These are phyloP conservation scores for Chaunax sp. DNA, from an alignment of 2,797 vertebrate species.

Conservation along the genomic window DNA sequence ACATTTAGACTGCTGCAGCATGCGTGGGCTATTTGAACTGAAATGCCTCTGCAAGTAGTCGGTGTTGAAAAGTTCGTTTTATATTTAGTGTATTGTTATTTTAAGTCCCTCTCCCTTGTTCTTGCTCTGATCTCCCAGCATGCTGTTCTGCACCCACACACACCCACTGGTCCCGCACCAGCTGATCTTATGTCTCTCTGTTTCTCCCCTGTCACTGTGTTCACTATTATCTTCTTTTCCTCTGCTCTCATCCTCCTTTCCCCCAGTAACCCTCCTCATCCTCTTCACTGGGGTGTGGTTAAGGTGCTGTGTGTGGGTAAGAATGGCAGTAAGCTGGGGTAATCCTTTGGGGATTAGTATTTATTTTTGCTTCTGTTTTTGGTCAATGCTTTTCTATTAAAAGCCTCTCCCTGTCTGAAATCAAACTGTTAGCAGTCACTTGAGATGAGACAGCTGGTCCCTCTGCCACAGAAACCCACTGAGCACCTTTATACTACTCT, in stretches of 20 bases:
- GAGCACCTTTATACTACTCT: slow-evolving; percentile 27
- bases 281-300: slow-evolving; percentile 50
- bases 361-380: slow-evolving; percentile 72
- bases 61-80: not conserved
- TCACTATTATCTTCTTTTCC: slow-evolving; percentile 34
- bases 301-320: slow-evolving; percentile 73
- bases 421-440: slow-evolving; percentile 40
- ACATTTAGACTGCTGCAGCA: not conserved
- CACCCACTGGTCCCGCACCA: slow-evolving; percentile 20
- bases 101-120: not conserved
- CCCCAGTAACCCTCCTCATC: slow-evolving; percentile 57
- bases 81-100: not conserved
- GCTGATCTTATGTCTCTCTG: not conserved
- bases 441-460: slow-evolving; percentile 35
- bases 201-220: not conserved
- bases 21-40: not conserved
- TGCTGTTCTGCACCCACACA: slow-evolving; percentile 14
- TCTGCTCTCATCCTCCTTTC: slow-evolving; percentile 58
- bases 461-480: slow-evolving; percentile 56
- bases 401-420: slow-evolving; percentile 49
- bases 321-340: slow-evolving; percentile 72
- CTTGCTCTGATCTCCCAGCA: slow-evolving; percentile 28
- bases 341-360: slow-evolving; percentile 77
- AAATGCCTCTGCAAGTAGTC: not conserved
- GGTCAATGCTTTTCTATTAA: slow-evolving; percentile 68